A percentile compares a stretch with the other conserved stretches of the same genome.
phyloP scores from a whole-genome alignment of 2,888 invertebrate species.

The Drosophila infuscata region DNA sequence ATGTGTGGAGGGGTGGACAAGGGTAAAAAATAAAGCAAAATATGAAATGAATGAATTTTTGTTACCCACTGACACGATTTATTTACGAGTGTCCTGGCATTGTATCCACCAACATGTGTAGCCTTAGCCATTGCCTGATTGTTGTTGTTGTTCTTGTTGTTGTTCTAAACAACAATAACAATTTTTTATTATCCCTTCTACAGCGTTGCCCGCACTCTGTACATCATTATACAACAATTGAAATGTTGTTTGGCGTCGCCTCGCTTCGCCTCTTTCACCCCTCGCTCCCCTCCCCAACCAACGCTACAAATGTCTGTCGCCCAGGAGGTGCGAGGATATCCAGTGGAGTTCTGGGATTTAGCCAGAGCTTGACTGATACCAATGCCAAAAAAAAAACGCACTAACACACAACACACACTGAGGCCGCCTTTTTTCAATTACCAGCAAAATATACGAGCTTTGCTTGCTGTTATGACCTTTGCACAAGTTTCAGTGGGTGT shows the following conservation, averaged over 20 bases:
- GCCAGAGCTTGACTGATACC: constrained; percentile 66
- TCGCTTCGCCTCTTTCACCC: constrained; percentile 35
- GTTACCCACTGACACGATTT: constrained; percentile 81
- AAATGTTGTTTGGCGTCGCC: constrained; percentile 80
- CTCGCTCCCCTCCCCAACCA: background rate
- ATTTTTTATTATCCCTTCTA: constrained; percentile 79
- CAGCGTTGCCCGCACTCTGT: constrained; percentile 67
- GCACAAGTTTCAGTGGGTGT: constrained; percentile 48
- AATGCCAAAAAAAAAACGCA: constrained; percentile 61
- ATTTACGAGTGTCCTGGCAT: constrained; percentile 76
- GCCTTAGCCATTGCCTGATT: constrained; percentile 49
- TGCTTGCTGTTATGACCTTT: constrained; percentile 75
- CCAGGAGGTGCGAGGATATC: constrained; percentile 49
- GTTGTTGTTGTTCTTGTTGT: constrained; percentile 37
- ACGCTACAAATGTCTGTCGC: constrained; percentile 33
- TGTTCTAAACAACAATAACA: constrained; percentile 64
- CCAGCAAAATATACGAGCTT: constrained; percentile 71
- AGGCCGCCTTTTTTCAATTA: constrained; percentile 76
- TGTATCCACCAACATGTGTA: constrained; percentile 58
- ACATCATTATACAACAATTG: constrained; percentile 82
- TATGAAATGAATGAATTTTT: constrained; percentile 81
- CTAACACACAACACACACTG: constrained; percentile 17
- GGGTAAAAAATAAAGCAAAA: constrained; percentile 71
- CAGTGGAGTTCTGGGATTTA: constrained; percentile 47
- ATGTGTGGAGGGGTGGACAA: background rate